phyloP scores from a whole-genome alignment of 1,140 invertebrate species.

The Bombus difficillimus region DNA sequence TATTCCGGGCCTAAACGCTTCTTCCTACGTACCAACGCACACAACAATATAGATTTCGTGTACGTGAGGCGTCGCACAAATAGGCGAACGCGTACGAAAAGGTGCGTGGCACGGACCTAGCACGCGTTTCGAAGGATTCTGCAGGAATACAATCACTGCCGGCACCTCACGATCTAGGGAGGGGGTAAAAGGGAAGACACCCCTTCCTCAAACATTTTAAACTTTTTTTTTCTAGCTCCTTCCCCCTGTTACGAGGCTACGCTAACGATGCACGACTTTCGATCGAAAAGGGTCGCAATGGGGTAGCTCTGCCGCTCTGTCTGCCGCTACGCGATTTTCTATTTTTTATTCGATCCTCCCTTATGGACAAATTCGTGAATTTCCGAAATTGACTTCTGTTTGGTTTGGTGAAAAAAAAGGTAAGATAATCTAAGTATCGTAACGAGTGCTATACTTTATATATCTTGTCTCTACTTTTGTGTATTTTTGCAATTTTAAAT shows the following conservation, averaged over 20 bases:
- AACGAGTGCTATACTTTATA: too few species aligned
- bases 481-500: too few species aligned
- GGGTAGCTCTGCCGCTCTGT: conserved; percentile 35
- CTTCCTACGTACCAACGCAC: conserved; percentile 47
- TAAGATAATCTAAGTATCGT: too few species aligned
- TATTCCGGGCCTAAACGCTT: conserved; percentile 52
- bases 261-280: conserved; percentile 66
- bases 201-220: conserved; percentile 80
- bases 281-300: conserved; percentile 54
- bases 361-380: not conserved
- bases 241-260: conserved; percentile 38
- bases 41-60: not conserved
- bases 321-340: conserved; percentile 61
- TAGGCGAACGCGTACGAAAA: conserved; percentile 9
- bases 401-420: not conserved
- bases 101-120: conserved; percentile 63
- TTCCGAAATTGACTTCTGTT: conserved; percentile 14
- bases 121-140: conserved; percentile 68
- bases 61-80: not conserved
- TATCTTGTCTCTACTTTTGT: too few species aligned
- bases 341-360: not conserved
- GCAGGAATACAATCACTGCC: conserved; percentile 66
- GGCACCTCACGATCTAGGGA: conserved; percentile 68
- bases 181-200: conserved; percentile 37
- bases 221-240: conserved; percentile 70